Evolutionary conservation across 2,797 vertebrate species (phyloP), one percentile per base, ranked within the genome.

Genomic region (Tenualosa ilisha): DNA sequence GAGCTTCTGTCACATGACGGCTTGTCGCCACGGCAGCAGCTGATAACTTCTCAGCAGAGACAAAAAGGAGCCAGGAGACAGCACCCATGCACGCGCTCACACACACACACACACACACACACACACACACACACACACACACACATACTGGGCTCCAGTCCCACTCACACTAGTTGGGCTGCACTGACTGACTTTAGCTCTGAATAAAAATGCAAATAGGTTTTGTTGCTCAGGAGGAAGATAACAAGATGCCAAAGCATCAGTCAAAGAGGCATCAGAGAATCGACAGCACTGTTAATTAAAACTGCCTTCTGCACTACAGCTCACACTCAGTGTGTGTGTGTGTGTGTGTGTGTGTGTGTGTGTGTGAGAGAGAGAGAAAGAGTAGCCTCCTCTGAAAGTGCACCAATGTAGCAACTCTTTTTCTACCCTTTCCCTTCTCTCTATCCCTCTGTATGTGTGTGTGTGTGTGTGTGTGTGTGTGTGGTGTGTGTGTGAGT

Each of bases 171-270:
- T 3, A 15, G 51, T 53, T 59, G 54, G 20, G 54, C 20, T 37
- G 26, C 11, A 9, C 8, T 26, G 8, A 24, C 2, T 46, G 46
- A 46, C 46, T 46, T 37, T 31, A 13, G 65, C 31, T 31, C 24
- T 12, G 65, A 72, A 72, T 72, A 37, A 72, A 72, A 72, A 72
- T 72, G 65, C 65, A 72, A 72, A 72, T 72, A 31, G 6, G 9
- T 72, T 72, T 72, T 72, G 65, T 72, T 12, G 37, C 31, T 72
- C 24, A 72, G 3, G 6, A 0, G 65, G 37, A 72, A 15, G 65
- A 72, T 26, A 31, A 72, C 26, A 37, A 37, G 65, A 0, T 72
- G 65, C 26, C 65, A 72, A 37, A 6, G 24, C 12, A 72, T 72
- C 24, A 12, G 31, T 72, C 65, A 72, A 12, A 13, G 24, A 37